Conservation (phyloP, 2,113 vertebrate species). For the Parus major region DNA sequence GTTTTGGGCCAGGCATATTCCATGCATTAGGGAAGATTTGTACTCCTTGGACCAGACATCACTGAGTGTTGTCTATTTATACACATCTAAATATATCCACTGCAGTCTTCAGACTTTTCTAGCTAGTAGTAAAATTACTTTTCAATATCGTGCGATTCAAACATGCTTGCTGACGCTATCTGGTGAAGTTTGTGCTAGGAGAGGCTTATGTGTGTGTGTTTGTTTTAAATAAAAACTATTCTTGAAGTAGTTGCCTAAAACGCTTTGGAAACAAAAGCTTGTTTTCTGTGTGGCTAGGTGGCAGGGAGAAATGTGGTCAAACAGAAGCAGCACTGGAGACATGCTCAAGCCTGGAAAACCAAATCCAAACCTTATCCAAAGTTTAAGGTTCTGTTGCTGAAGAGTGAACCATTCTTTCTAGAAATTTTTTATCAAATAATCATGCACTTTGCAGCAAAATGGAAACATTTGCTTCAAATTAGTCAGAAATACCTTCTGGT, state of each 20-base stretch:
- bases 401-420: neutral
- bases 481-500: neutral
- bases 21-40: constrained; percentile 45
- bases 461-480: constrained; percentile 10
- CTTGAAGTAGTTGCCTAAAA: neutral
- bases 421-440: neutral
- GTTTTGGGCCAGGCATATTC: neutral
- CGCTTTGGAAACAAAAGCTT: neutral
- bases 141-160: constrained; percentile 5
- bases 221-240: neutral
- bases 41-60: constrained; percentile 48
- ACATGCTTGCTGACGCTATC: neutral
- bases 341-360: neutral
- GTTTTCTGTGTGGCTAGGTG: neutral
- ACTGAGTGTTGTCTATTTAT: constrained; percentile 55
- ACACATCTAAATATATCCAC: constrained; percentile 55
- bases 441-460: neutral
- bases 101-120: constrained; percentile 37
- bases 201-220: neutral
- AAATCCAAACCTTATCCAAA: neutral
- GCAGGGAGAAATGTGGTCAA: neutral
- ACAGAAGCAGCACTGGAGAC: neutral
- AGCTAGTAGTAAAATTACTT: constrained; percentile 57
- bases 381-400: neutral
- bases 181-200: neutral